Conservation (phyloP, 2,113 vertebrate species). For the Thalassarche chlororhynchos region DNA sequence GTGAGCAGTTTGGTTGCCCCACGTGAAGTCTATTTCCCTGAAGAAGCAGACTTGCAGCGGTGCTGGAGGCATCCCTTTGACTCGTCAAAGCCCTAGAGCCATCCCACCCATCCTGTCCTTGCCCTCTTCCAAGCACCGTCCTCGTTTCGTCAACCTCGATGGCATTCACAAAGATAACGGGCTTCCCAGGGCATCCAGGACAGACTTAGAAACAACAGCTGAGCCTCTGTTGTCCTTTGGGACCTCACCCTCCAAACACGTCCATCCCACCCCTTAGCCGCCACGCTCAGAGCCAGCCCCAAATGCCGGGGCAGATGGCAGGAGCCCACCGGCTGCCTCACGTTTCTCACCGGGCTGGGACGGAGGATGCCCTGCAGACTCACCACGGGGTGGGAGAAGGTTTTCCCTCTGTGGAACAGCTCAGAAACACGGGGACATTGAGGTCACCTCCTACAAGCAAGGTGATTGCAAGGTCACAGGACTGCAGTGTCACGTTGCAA, state of each 20-base stretch:
- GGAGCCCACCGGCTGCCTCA: not conserved
- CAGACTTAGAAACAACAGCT: constrained; percentile 58
- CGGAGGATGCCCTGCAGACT: not conserved
- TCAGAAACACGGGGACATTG: not conserved
- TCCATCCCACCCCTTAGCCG: not conserved
- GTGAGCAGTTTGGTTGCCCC: not conserved
- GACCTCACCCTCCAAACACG: not conserved
- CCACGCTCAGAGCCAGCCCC: not conserved
- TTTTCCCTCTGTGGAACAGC: not conserved
- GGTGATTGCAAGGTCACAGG: not conserved
- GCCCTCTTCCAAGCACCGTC: not conserved
- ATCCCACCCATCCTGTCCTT: not conserved
- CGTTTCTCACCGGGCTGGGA: not conserved
- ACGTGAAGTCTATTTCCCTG: not conserved
- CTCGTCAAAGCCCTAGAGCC: not conserved
- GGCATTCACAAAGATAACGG: constrained; percentile 14
- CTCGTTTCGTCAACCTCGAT: fast-evolving
- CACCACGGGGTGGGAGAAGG: not conserved
- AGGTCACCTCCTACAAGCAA: not conserved
- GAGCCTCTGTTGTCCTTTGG: constrained; percentile 17
- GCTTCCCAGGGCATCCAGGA: constrained; percentile 18
- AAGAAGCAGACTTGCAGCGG: not conserved
- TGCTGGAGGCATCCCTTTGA: not conserved
- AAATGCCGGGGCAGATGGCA: not conserved
- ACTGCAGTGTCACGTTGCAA: not conserved